Base-by-base conservation (phyloP, 1,140 invertebrate species). In the Augochlora pura region DNA sequence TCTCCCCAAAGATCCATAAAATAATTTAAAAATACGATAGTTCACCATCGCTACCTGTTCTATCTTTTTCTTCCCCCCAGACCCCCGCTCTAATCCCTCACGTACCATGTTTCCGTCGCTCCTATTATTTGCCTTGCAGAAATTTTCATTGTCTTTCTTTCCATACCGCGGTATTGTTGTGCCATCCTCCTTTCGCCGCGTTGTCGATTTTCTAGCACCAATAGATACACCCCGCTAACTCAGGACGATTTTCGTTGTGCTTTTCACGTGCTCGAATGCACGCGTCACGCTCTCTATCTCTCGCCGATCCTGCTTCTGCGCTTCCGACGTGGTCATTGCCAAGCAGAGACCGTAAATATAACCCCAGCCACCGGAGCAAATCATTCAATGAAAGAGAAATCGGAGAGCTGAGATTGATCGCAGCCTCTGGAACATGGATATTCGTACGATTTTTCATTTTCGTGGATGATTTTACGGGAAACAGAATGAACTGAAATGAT, bases 191-290 rank as follows among this genome's bases (percentile, higher is more conserved):
- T 64, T 70, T 42, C 27, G 39, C n/a, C 39, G 32, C 32, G 38
- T 67, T 80, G 49, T 80, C 64, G 64, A 75, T 67, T 74, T 39
- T 67, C 63, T n/a, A 46, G 5, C 18, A 10, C 16, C 39, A 52
- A 79, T 79, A 59, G 70, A 25, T 60, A 66, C n/a, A n/a, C n/a
- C 71, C 64, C 60, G 60, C 60, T 68, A 60, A 68, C 39, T 76
- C 46, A 18, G 49, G 42, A 67, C 73, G n/a, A n/a, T 59, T 59
- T 59, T 39, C 57, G 75, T 69, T 25, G 66, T 52, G 75, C 66
- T 77, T n/a, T 77, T 77, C 67, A 62, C 75, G 67, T 70, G 57
- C 42, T 77, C 5, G 57, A 63, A 42, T 21, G 7, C 5, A 10
- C 25, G 54, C 49, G 74, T 62, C 65, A 62, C 39, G 65, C 32